Conservation (phyloP, 2,113 vertebrate species). For the Stigmatopora nigra region DNA sequence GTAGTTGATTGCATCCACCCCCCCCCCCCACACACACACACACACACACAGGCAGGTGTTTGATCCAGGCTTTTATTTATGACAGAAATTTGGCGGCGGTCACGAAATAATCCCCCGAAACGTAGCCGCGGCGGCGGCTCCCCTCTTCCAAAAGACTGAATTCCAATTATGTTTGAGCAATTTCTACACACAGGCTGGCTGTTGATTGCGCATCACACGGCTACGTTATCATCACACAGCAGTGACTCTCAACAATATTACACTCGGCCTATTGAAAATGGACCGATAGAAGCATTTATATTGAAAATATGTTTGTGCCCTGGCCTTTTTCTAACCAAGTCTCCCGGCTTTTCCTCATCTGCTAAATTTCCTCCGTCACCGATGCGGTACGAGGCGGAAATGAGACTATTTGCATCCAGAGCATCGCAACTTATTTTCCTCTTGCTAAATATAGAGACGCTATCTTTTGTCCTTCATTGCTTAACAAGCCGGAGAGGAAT, state of each 20-base stretch:
- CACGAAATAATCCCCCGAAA: conserved; percentile 28
- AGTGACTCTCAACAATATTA: conserved; percentile 47
- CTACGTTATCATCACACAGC: conserved; percentile 37
- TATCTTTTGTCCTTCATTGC: conserved; percentile 41
- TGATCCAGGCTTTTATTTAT: conserved; percentile 3
- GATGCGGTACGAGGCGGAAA: conserved; percentile 60
- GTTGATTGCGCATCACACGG: conserved; percentile 15
- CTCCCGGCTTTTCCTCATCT: conserved; percentile 42
- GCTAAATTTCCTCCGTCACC: conserved; percentile 57
- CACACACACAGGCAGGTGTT: neutral
- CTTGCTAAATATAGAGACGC: conserved; percentile 48
- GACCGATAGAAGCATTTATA: conserved; percentile 49
- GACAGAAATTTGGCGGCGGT: conserved; percentile 5
- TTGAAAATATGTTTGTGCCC: conserved; percentile 54
- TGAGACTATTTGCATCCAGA: conserved; percentile 57
- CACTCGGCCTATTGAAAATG: conserved; percentile 47
- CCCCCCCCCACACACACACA: too few relatives aligned
- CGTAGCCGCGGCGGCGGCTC: conserved; percentile 10
- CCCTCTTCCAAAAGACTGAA: conserved; percentile 30
- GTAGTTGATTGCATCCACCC: neutral
- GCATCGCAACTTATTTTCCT: conserved; percentile 33
- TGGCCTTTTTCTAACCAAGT: conserved; percentile 50
- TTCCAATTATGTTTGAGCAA: conserved; percentile 29
- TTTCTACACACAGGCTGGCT: conserved; percentile 27
- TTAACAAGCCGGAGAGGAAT: conserved; percentile 46